Evolutionary conservation across 2,888 invertebrate genomes (phyloP).

Genomic region (Habroteleia sp.): DNA sequence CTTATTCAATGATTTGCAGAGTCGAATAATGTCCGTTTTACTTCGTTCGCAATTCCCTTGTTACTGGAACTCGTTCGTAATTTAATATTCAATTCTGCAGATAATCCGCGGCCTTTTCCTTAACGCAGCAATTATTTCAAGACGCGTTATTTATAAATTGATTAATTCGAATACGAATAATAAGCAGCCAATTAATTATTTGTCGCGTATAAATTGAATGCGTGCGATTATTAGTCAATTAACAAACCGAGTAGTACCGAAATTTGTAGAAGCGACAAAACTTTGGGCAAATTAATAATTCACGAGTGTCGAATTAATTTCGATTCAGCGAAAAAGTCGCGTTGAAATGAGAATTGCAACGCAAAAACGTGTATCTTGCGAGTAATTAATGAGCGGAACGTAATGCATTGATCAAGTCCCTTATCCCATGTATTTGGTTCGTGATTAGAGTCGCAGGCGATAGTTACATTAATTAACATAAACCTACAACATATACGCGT

Average conservation of each 20-base stretch:
- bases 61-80: too few species aligned
- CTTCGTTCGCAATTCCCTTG: too few species aligned
- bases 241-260: neutral
- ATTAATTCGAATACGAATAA: too few species aligned
- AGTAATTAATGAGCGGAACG: constrained; percentile 1
- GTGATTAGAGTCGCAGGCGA: constrained; percentile 34
- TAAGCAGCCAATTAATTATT: too few species aligned
- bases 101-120: too few species aligned
- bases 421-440: constrained; percentile 4
- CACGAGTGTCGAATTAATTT: neutral
- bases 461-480: constrained; percentile 55
- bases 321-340: neutral
- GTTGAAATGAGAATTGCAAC: neutral
- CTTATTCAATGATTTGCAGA: too few species aligned
- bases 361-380: too few species aligned
- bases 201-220: too few species aligned
- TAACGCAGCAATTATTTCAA: too few species aligned
- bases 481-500: constrained; percentile 34
- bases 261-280: neutral
- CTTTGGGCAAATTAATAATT: constrained; percentile 5
- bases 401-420: constrained; percentile 3
- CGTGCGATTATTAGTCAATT: constrained; percentile 1
- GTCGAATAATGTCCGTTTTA: too few species aligned
- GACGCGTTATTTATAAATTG: too few species aligned
- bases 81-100: neutral